Base-by-base conservation (phyloP, 92 coral and sea anemone genomes). In the Scolanthus callimorphus region DNA sequence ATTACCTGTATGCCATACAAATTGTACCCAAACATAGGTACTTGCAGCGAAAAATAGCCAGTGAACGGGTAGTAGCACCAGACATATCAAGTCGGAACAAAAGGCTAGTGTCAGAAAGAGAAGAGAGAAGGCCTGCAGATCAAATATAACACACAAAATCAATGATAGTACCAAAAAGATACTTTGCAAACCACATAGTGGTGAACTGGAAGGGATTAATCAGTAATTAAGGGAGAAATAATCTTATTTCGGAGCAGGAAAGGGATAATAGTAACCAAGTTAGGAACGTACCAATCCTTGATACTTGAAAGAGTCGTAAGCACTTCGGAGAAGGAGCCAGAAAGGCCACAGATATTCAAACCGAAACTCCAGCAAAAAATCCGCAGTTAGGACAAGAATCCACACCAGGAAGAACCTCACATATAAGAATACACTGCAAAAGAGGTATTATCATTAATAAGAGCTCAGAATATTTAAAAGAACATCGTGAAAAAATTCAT, bases 321-420 rank as follows among this genome's bases (percentile, higher is more conserved):
- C 99, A 73, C 99, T 94, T 66, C 99, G 90, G 59, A 94, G 58
- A 49, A 94, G 81, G 64, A 94, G 60, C 99, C 99, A 94, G 67
- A 94, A 94, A 47, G 99, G 99, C 99, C 99, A 94, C 58, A 94
- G 77, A 89, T 94, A 94, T 67, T 94, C 99, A 64, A 94, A 94
- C 61, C 99, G 99, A 86, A 94, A 94, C 80, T 94, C 99, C 65
- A 94, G 83, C 39, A 94, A 84, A 67, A 94, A 94, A 65, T 94
- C 99, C 62, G 99, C 99, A 25, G 99, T 78, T 41, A 94, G 77
- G 39, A 94, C 99, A 75, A 89, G 60, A 52, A 94, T 85, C 99
- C 99, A 94, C 24, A 94, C 90, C 85, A 84, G 82, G 83, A 94
- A 94, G 71, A 94, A 94, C 67, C 91, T 80, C 59, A 94, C 85